Conservation (phyloP, 2,113 vertebrate species). For the Phoenicopterus ruber region DNA sequence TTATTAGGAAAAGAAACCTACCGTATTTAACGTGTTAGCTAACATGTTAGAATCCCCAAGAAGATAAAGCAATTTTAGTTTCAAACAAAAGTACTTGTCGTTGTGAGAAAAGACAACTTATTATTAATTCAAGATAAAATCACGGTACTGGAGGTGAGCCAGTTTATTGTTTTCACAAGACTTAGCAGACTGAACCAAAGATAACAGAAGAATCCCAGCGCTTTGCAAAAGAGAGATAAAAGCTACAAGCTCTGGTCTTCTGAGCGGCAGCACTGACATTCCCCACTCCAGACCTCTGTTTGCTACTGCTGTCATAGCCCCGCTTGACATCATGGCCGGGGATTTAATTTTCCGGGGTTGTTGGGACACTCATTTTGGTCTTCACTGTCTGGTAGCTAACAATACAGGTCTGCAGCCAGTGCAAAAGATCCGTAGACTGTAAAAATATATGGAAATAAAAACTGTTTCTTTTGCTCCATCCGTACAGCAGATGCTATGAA, state of each 20-base stretch:
- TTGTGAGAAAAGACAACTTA: background rate
- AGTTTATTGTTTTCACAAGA: conserved; percentile 18
- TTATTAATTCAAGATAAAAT: conserved; percentile 31
- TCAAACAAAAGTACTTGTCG: background rate
- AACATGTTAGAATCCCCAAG: background rate
- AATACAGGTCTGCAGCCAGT: background rate
- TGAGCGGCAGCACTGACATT: background rate
- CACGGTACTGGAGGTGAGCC: background rate
- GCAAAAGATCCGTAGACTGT: background rate
- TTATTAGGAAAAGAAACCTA: background rate
- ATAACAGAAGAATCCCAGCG: background rate
- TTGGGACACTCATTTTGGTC: background rate
- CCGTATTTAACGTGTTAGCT: background rate
- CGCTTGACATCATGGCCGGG: background rate
- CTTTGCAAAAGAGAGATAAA: background rate
- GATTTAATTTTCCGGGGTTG: background rate
- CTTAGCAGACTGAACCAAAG: background rate
- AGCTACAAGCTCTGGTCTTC: background rate
- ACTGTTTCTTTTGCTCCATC: background rate
- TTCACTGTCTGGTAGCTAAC: background rate
- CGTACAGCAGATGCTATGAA: background rate
- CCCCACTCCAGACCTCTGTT: background rate
- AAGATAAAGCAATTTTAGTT: background rate
- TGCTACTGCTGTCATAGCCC: background rate
- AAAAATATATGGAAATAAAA: background rate